Base-by-base conservation (phyloP, 1,140 invertebrate species). In the Scaptomyza pallida region DNA sequence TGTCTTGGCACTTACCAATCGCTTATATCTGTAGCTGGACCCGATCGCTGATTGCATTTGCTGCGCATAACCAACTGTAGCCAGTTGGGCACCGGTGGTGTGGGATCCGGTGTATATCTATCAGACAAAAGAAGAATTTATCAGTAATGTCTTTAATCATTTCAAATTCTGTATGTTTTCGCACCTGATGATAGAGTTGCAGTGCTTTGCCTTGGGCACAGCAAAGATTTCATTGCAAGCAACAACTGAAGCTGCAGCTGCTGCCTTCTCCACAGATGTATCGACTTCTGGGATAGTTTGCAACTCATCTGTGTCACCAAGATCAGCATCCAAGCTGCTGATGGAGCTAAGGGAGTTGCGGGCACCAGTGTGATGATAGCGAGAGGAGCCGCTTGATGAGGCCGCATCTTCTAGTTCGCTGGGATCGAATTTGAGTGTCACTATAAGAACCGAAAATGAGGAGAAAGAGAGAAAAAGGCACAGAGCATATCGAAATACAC, bases 21-120 rank as follows among this genome's bases (percentile, higher is more conserved):
- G 47, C 75, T 78, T 41, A 16, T 9, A 48, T 83, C 80, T 26
- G 55, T 30, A 5, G 43, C 16, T 21, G 76, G 68, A 13, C 60
- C 47, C 1, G 68, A 6, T 4, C 80, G 73, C 37, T 80, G 72
- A 78, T 78, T 91, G 64, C 88, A 85, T 79, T 91, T 91, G 61
- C 86, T 91, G 44, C 83, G 88, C 86, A 91, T 89, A 9, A 92
- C 90, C 70, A 91, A 70, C 54, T 92, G 91, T 72, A 92, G 61
- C 91, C 91, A 92, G 59, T 91, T 91, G 47, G 90, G 91, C 15
- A 90, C 72, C 9, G 79, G 70, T n/a, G 90, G 71, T 9, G 79
- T 75, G 15, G 79, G 74, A 72, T 91, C 90, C 16, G 90, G 90
- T 9, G 90, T 91, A 33, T 74, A 91, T 75, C 90, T 91, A 30